Evolutionary conservation across 2,797 vertebrate genomes (phyloP).

Genomic region (Micropoecilia bifurca): DNA sequence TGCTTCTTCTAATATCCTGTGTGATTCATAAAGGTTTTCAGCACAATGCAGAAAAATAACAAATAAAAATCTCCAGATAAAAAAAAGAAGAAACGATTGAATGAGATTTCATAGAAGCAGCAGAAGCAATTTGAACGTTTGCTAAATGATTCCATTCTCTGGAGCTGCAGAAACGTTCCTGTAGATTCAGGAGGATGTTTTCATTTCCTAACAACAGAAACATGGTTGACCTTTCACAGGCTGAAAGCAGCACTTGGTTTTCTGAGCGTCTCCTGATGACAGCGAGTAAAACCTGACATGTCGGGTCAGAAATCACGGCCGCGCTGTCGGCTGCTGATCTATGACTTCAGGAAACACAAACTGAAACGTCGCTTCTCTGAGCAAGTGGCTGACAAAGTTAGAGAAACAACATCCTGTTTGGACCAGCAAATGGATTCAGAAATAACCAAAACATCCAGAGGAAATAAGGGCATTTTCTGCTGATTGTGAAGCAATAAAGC

Average conservation of each 20-base stretch:
- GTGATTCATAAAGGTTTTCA: not conserved
- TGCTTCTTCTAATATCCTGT: not conserved
- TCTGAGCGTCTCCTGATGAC: not conserved
- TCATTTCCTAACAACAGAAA: not conserved
- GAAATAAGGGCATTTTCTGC: not conserved
- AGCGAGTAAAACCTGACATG: not conserved
- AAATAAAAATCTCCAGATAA: no score
- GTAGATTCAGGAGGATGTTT: no score
- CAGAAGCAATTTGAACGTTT: not conserved
- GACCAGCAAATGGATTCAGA: not conserved
- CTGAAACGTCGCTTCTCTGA: not conserved
- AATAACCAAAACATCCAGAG: not conserved
- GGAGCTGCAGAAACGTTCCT: not conserved
- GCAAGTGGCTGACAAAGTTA: not conserved
- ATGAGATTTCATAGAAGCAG: not conserved
- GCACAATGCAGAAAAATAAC: not conserved
- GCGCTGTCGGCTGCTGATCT: not conserved
- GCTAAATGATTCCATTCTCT: not conserved
- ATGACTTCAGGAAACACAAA: not conserved
- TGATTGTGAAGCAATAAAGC: not conserved
- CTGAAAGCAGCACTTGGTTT: not conserved
- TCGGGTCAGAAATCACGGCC: not conserved
- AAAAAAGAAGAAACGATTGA: not conserved
- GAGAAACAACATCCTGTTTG: not conserved
- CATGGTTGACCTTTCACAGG: not conserved